A percentile compares a stretch with the other conserved stretches of the same genome.
Evolutionary conservation across 2,797 vertebrate species (phyloP).

Genomic region (Muraenolepis orangiensis): DNA sequence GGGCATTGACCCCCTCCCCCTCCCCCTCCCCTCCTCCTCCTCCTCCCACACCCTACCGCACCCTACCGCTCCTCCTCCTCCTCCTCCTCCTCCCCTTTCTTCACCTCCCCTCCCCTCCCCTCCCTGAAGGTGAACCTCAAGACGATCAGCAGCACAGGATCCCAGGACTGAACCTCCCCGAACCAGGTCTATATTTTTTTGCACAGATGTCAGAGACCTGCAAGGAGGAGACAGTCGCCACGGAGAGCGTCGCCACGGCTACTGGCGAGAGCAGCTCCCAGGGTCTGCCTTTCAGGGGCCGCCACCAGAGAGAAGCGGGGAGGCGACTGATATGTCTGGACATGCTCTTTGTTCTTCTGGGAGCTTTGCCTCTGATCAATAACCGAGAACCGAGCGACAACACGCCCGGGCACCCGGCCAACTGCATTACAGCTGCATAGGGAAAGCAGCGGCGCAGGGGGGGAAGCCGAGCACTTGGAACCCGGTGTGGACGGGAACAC

Average conservation of each 20-base stretch:
- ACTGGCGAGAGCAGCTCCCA: neutral
- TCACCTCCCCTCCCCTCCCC: neutral
- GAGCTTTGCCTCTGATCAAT: conserved; percentile 67
- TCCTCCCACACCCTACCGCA: too few species aligned
- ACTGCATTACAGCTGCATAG: conserved; percentile 67
- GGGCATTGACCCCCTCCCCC: conserved; percentile 66
- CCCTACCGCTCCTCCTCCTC: too few species aligned
- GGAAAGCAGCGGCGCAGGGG: conserved; percentile 60
- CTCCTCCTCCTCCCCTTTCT: neutral
- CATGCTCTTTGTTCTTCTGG: conserved; percentile 69
- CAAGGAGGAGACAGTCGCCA: conserved; percentile 31
- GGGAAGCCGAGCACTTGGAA: conserved; percentile 63
- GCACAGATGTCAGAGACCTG: conserved; percentile 76
- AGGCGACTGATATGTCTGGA: conserved; percentile 65
- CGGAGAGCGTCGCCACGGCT: conserved; percentile 36
- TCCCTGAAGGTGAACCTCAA: conserved; percentile 74
- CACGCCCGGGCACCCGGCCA: conserved; percentile 63
- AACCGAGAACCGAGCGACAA: conserved; percentile 66
- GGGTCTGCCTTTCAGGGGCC: conserved; percentile 59
- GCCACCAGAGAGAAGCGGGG: conserved; percentile 57
- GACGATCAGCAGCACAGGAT: conserved; percentile 56
- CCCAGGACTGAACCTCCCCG: conserved; percentile 43
- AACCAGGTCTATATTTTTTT: conserved; percentile 74
- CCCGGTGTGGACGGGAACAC: conserved; percentile 64
- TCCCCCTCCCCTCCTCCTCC: too few species aligned